phyloP scores from a whole-genome alignment of 2,888 invertebrate species.

The Hypselothyrea guttata region DNA sequence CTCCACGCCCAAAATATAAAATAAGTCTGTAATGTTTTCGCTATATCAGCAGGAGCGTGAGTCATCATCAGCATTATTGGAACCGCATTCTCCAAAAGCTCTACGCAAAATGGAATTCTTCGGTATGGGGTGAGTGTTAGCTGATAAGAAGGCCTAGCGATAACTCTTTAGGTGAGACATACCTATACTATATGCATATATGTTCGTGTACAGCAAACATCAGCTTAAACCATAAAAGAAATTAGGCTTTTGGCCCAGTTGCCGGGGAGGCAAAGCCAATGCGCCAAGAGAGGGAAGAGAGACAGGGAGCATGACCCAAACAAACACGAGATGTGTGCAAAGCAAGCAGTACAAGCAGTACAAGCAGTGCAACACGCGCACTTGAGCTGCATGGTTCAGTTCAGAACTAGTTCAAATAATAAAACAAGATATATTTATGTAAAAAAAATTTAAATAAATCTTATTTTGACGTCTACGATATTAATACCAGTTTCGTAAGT shows the following conservation, averaged over 20 bases:
- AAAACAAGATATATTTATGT: too few relatives aligned
- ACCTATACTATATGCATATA: not conserved
- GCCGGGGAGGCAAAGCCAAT: constrained; percentile 21
- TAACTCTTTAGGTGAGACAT: not conserved
- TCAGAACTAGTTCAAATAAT: too few relatives aligned
- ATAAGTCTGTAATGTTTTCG: not conserved
- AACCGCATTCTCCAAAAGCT: constrained; percentile 37
- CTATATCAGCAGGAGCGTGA: constrained; percentile 37
- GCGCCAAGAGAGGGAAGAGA: not conserved
- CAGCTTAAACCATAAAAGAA: constrained; percentile 9
- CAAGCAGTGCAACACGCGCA: too few relatives aligned
- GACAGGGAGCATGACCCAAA: constrained; percentile 18
- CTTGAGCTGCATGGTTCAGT: too few relatives aligned
- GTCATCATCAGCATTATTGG: constrained; percentile 33
- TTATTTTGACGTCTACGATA: too few relatives aligned
- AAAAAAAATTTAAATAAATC: too few relatives aligned
- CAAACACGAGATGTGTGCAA: constrained; percentile 16
- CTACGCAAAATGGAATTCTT: constrained; percentile 44
- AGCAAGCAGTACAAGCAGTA: constrained; percentile 1
- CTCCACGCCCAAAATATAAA: constrained; percentile 18
- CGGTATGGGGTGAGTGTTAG: constrained; percentile 20
- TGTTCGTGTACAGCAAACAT: not conserved
- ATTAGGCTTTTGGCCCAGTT: constrained; percentile 17
- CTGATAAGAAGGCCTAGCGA: constrained; percentile 43
- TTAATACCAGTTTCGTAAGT: too few relatives aligned